Evolutionary conservation across 2,797 vertebrate species (phyloP), one percentile per base, ranked within the genome.

Genomic region (Craterocephalus amniculus): DNA sequence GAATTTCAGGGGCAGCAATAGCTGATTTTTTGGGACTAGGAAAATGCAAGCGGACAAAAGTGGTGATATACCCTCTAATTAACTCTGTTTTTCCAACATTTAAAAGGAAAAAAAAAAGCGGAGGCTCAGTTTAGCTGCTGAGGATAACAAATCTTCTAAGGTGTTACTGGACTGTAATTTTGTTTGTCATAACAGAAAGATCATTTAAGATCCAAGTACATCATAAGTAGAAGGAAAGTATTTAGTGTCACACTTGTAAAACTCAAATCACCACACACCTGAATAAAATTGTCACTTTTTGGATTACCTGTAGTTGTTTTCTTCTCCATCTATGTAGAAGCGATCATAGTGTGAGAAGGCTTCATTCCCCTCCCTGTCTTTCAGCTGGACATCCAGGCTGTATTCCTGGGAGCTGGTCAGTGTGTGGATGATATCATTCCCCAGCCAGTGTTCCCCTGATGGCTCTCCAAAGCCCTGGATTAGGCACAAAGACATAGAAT

Each of bases 391-490:
- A 6, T 91, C 92, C 58, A 96, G 92, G 56, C 84, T 90, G 75
- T 95, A 94, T 73, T 95, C 90, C 72, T 89, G 83, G 49, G 92
- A 92, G 67, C 78, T 87, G 63, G 94, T 96, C 78, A 96, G 90
- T 74, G 88, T 86, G 80, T 96, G 94, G 81, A 96, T 93, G 88
- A 94, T 91, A 70, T 95, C 94, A 86, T 96, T 96, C 71, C 95
- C 95, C 71, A 96, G 83, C 95, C 95, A 96, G 81, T 95, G 91
- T 78, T 96, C 95, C 75, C 94, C 95, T 26, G 91, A 87, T 0
- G 79, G 89, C 26, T 95, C 91, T 69, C 95, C 95, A 77, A 96
- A 96, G 57, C 95, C 95, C 95, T 96, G 75, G 63, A 82, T 89
- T 70, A 72, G 70, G 78, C 38, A 84, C 52, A 89, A 83, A 88